Evolutionary conservation across 2,797 vertebrate genomes (phyloP).

Genomic region (Antrozous pallidus): DNA sequence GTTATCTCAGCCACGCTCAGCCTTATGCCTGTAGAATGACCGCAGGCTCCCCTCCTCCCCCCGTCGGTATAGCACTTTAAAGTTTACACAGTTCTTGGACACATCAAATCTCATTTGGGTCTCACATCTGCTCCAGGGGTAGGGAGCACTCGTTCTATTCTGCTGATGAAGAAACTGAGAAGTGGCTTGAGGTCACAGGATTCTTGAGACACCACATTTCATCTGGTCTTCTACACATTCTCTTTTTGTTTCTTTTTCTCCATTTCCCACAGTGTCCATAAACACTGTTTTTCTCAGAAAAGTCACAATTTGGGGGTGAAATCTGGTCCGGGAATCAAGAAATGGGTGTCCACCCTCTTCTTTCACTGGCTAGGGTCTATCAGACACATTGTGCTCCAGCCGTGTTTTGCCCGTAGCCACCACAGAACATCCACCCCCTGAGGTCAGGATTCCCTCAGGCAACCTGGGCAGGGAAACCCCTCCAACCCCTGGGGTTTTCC

Average conservation of each 20-base stretch:
- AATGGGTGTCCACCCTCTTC: background rate
- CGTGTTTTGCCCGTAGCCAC: background rate
- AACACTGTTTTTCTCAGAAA: background rate
- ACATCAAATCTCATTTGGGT: background rate
- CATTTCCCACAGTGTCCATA: background rate
- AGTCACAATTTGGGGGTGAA: background rate
- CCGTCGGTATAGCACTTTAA: constrained; percentile 46
- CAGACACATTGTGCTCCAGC: background rate
- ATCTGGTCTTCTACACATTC: background rate
- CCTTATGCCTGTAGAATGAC: constrained; percentile 55
- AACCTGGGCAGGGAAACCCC: background rate
- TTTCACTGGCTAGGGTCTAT: background rate
- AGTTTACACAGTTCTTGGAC: background rate
- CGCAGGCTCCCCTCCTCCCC: constrained; percentile 46
- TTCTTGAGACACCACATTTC: background rate
- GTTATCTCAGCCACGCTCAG: constrained; percentile 52
- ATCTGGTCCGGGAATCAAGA: background rate
- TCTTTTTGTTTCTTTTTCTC: background rate
- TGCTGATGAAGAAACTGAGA: background rate
- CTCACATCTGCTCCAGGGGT: background rate
- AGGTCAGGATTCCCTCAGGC: background rate
- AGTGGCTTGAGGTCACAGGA: background rate
- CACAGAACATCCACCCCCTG: background rate
- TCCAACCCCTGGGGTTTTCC: background rate
- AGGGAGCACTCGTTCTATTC: background rate